These are phyloP conservation scores for Pocillopora grandis DNA, from an alignment of 92 coral and sea anemone genomes.

Conservation along the genomic window DNA sequence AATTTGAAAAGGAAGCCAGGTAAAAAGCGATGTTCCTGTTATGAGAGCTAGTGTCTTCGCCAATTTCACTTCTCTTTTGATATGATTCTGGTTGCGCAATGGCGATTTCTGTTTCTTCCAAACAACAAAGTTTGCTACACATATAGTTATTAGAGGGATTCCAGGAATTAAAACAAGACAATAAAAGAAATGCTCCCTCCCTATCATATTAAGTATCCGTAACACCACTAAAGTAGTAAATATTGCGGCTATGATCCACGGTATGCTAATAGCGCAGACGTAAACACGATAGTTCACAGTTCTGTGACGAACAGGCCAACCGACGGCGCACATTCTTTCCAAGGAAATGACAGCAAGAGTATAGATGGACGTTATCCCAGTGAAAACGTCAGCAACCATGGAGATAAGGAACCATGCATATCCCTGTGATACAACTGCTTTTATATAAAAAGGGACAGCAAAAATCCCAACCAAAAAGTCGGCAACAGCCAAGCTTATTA, in stretches of 20 bases:
- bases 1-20: slow-evolving; percentile 1
- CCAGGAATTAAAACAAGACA: background rate
- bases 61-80: background rate
- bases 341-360: slow-evolving; percentile 33
- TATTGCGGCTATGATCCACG: slow-evolving; percentile 19
- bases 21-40: background rate
- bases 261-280: slow-evolving; percentile 13
- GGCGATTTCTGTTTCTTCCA: background rate
- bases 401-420: background rate
- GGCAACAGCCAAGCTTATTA: slow-evolving; percentile 28
- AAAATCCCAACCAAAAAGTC: slow-evolving; percentile 34
- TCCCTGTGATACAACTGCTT: background rate
- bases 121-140: background rate
- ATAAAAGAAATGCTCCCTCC: background rate
- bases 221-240: background rate
- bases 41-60: background rate
- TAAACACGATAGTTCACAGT: slow-evolving; percentile 2
- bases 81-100: background rate
- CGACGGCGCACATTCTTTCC: slow-evolving; percentile 42
- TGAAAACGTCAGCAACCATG: background rate
- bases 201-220: background rate
- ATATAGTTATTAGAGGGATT: background rate
- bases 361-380: background rate
- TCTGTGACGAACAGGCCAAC: slow-evolving; percentile 39
- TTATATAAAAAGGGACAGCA: slow-evolving; percentile 9